These are phyloP conservation scores for Hemicrepidius hirtus DNA, from an alignment of 2,888 invertebrate genomes.

Conservation along the genomic window DNA sequence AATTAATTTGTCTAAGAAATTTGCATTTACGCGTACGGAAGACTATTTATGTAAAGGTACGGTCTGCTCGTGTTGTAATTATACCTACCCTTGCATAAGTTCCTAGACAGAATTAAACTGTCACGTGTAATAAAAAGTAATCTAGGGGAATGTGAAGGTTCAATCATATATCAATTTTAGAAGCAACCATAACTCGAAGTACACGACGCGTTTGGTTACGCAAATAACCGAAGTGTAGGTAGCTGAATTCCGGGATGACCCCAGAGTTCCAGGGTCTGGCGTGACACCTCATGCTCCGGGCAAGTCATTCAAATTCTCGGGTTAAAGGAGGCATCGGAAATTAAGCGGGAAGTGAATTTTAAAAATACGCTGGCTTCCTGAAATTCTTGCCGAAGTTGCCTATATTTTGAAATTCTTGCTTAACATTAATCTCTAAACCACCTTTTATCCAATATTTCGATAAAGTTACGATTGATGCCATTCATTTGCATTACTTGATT, in stretches of 20 bases:
- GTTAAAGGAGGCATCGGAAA: conserved; percentile 22
- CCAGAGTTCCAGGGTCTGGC: conserved; percentile 14
- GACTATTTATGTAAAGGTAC: conserved; percentile 14
- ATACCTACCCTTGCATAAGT: conserved; percentile 13
- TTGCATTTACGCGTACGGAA: conserved; percentile 14
- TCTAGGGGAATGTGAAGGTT: not conserved
- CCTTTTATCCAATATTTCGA: not conserved
- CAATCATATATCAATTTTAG: conserved; percentile 8
- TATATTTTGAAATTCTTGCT: not conserved
- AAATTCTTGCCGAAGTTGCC: conserved; percentile 6
- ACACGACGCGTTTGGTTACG: not conserved
- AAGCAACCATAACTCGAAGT: not conserved
- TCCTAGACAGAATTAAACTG: conserved; percentile 11
- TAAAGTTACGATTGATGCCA: not conserved
- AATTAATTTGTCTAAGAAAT: conserved; percentile 25
- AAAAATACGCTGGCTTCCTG: not conserved
- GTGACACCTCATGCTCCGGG: conserved; percentile 12
- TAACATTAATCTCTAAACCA: not conserved
- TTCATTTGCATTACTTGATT: conserved; percentile 5
- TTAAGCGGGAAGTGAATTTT: conserved; percentile 20
- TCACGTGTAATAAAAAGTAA: conserved; percentile 1
- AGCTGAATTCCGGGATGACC: conserved; percentile 21
- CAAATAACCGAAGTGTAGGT: conserved; percentile 12
- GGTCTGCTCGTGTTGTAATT: conserved; percentile 16
- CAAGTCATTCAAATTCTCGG: conserved; percentile 25